Conservation (phyloP, 2,797 vertebrate genomes). For the Myotis pilosus region DNA sequence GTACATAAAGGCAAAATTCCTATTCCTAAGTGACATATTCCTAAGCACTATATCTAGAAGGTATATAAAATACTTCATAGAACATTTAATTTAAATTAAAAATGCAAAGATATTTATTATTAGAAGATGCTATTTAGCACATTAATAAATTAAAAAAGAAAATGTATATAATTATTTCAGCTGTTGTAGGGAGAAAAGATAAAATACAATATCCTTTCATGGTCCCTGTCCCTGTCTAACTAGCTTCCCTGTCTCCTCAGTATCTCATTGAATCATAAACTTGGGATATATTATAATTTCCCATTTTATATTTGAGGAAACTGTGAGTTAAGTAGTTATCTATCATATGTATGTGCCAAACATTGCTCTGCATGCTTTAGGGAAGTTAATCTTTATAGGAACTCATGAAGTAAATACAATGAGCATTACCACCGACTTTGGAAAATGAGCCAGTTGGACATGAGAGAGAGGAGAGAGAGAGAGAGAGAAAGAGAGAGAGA, state of each 20-base stretch:
- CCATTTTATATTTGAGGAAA: not conserved
- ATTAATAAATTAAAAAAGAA: not conserved
- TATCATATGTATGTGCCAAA: not conserved
- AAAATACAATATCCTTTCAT: not conserved
- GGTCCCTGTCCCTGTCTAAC: no score
- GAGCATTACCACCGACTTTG: not conserved
- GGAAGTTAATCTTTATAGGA: not conserved
- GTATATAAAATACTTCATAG: not conserved
- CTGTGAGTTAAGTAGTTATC: not conserved
- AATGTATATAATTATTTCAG: not conserved
- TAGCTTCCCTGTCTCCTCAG: no score
- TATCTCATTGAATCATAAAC: not conserved
- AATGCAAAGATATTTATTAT: not conserved
- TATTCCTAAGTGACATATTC: not conserved
- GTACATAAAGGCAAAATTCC: not conserved
- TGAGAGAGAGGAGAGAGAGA: not conserved
- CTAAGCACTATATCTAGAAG: not conserved
- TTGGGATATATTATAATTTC: not conserved
- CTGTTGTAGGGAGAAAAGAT: not conserved
- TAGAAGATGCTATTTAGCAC: not conserved
- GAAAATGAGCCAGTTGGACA: not conserved
- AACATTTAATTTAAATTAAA: not conserved
- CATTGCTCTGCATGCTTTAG: not conserved
- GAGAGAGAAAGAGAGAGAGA: not conserved
- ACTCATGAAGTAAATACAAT: not conserved